Evolutionary conservation across 2,113 vertebrate genomes (phyloP).

Genomic region (Corythaixoides concolor): DNA sequence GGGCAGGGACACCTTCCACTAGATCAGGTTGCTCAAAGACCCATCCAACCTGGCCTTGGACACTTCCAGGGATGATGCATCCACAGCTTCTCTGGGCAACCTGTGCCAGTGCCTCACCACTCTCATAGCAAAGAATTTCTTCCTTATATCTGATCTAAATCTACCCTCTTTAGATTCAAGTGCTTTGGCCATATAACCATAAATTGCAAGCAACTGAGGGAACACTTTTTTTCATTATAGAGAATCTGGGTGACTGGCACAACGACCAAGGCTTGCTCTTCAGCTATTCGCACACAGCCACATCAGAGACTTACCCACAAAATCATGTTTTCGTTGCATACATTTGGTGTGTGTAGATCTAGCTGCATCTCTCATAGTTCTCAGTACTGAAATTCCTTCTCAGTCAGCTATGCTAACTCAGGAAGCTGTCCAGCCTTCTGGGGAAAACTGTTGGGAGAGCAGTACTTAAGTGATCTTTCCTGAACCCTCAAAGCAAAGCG

Average conservation of each 20-base stretch:
- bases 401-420: background rate
- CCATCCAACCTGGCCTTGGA: too few species aligned
- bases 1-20: too few species aligned
- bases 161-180: background rate
- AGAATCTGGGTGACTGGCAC: background rate
- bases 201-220: background rate
- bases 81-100: too few species aligned
- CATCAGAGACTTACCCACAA: background rate
- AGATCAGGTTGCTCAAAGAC: too few species aligned
- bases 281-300: background rate
- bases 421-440: background rate
- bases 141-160: too few species aligned
- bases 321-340: background rate
- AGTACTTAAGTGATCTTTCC: background rate
- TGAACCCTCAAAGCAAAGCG: background rate
- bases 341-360: background rate
- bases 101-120: too few species aligned
- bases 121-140: too few species aligned
- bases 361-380: background rate
- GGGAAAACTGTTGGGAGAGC: background rate
- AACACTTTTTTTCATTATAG: background rate
- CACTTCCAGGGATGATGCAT: too few species aligned
- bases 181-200: background rate
- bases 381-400: background rate
- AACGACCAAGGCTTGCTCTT: background rate